A percentile compares a stretch with the other conserved stretches of the same genome.
These are phyloP conservation scores for Myopa tessellatipennis DNA, from an alignment of 2,888 invertebrate genomes.

Conservation along the genomic window DNA sequence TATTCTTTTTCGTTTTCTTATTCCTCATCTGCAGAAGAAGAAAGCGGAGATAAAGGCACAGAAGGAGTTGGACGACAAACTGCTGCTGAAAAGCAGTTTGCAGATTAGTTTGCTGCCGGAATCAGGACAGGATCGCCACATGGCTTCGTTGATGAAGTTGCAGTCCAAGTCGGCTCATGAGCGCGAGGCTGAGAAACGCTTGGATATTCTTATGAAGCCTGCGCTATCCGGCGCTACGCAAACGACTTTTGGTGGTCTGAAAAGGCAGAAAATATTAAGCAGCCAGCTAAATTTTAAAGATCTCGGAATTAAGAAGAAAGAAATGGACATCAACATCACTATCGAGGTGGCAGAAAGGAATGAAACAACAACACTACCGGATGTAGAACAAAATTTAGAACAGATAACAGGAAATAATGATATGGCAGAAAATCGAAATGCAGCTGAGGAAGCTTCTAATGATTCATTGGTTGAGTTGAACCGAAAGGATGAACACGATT, in stretches of 20 bases:
- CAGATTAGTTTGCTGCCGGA: conserved; percentile 84
- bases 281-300: conserved; percentile 57
- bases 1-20: conserved; percentile 16
- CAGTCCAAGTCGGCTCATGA: conserved; percentile 75
- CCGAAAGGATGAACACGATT: too few relatives aligned
- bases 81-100: conserved; percentile 81
- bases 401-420: neutral
- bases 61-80: conserved; percentile 75
- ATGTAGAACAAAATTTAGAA: neutral
- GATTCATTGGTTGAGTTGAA: neutral
- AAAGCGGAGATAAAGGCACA: conserved; percentile 81
- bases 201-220: conserved; percentile 71
- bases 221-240: conserved; percentile 71
- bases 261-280: conserved; percentile 71
- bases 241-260: conserved; percentile 71
- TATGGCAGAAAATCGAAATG: too few relatives aligned
- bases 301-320: conserved; percentile 63
- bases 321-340: neutral
- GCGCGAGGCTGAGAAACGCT: conserved; percentile 69
- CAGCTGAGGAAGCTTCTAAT: neutral
- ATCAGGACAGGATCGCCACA: conserved; percentile 80
- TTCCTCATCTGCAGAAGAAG: conserved; percentile 70
- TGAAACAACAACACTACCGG: neutral
- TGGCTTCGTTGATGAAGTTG: conserved; percentile 81
- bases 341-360: neutral